Base-by-base conservation (phyloP, 2,888 invertebrate species). In the Cantharis flavilabris region DNA sequence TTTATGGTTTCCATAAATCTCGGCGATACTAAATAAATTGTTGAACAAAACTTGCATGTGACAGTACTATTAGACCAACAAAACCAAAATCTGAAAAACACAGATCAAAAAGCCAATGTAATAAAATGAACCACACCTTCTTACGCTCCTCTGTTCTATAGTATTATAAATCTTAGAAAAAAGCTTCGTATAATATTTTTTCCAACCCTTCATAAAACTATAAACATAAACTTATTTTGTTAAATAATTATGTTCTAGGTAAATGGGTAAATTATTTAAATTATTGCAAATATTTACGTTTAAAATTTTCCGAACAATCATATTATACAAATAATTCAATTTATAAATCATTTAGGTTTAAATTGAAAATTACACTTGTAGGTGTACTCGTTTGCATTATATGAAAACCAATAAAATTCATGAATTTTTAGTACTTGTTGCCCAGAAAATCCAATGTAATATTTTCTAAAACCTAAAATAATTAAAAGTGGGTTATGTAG, bases 341-440 rank as follows among this genome's bases (percentile, higher is more conserved):
- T 67, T 67, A 67, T 67, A 67, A 67, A 26, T 26, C 49, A 49
- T 49, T 49, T 49, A n/a, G 49, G 49, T 49, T 49, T 49, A 49
- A 33, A 75, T 69, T 70, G 70, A 23, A 26, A 64, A 14, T 70
- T 62, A 64, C 70, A 23, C 33, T 75, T 33, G 70, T 75, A 71
- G 75, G 65, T 70, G 69, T 30, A 73, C 62, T 75, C 75, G 65
- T 75, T 70, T 69, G 70, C 70, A 62, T 75, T 65, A 75, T 65
- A 71, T 64, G 70, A 70, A 75, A 70, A 63, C 70, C 75, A 75
- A 75, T 75, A 67, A 67, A 75, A 67, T 70, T 75, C 75, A 75
- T 75, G 75, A 75, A 75, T 75, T 75, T 75, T 75, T 70, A 75
- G 70, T 70, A 75, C 74, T 74, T 74, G 74, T 74, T 74, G 74